Base-by-base conservation (phyloP, 1,140 invertebrate species). In the Chrysopa pallens region DNA sequence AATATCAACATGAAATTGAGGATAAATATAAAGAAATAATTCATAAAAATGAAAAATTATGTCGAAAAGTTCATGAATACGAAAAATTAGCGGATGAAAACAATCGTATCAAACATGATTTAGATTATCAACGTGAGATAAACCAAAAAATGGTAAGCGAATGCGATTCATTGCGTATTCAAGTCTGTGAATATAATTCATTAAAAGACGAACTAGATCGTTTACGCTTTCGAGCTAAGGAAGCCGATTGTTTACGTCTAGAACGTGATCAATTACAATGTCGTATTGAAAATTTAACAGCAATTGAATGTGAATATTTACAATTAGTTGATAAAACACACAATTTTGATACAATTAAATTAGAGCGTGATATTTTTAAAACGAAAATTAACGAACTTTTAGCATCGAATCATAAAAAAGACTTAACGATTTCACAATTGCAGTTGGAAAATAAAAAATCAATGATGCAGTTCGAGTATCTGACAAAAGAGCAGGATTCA, bases 311-410 rank as follows among this genome's bases (percentile, higher is more conserved):
- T 13, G 50, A 59, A 47, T 52, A 51, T 11, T 27, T 39, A 28
- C 9, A 8, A 8, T 39, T 39, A 27, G 38, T 39, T 28, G 40
- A 49, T 15, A 56, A 58, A 40, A 47, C 50, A 13, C 47, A 51
- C 44, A 40, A 43, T 37, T 35, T 57, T 29, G 56, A 60, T 17
- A 41, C 40, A 6, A 44, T 58, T 11, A 52, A 53, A 46, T 48
- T 48, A 11, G 56, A 59, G 35, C 42, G 49, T 8, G 54, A 57
- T 29, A 50, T 50, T 27, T 56, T 53, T 31, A 59, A 60, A 41
- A 29, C 36, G 1, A 58, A 53, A 46, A 52, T 48, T 29, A 52
- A 54, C 36, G 50, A 55, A 31, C 23, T 60, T 8, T 17, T 47
- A 8, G 46, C 43, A 9, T 15, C 59, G 13, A 49, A 23, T 23